Conservation (phyloP, 1,140 invertebrate genomes). For the Nasonia vitripennis region DNA sequence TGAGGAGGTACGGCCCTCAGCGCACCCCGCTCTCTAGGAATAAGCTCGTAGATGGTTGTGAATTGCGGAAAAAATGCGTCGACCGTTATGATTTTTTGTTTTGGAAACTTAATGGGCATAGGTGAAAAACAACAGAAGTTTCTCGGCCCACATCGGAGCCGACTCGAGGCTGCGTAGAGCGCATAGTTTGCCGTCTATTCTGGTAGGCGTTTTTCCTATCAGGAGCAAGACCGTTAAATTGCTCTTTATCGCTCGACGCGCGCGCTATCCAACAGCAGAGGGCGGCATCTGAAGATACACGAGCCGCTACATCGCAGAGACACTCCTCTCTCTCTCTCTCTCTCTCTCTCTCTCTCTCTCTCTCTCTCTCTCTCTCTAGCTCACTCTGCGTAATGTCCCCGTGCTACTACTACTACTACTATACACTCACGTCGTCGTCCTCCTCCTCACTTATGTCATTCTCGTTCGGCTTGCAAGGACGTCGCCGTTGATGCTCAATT, state of each 20-base stretch:
- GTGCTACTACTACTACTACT: background rate
- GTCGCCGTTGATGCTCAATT: background rate
- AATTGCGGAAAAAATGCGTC: background rate
- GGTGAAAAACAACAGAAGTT: background rate
- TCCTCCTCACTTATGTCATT: slow-evolving; percentile 34
- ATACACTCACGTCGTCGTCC: background rate
- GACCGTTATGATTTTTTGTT: background rate
- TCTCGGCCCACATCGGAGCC: background rate
- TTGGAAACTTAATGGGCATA: too few species aligned
- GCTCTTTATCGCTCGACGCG: slow-evolving; percentile 61
- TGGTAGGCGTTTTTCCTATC: slow-evolving; percentile 68
- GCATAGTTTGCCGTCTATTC: slow-evolving; percentile 62
- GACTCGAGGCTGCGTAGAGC: background rate
- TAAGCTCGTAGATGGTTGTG: slow-evolving; percentile 8
- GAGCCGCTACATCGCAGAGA: background rate
- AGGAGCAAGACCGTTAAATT: slow-evolving; percentile 67
- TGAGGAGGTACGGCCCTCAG: background rate
- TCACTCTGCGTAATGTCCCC: background rate
- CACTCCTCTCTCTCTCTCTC: background rate
- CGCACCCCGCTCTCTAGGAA: slow-evolving; percentile 26
- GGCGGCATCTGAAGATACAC: slow-evolving; percentile 66
- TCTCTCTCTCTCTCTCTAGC: background rate
- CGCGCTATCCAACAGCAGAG: slow-evolving; percentile 59
- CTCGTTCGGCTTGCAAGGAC: slow-evolving; percentile 35
- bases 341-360: background rate